Evolutionary conservation across 2,113 vertebrate genomes (phyloP).

Genomic region (Cathartes aura): DNA sequence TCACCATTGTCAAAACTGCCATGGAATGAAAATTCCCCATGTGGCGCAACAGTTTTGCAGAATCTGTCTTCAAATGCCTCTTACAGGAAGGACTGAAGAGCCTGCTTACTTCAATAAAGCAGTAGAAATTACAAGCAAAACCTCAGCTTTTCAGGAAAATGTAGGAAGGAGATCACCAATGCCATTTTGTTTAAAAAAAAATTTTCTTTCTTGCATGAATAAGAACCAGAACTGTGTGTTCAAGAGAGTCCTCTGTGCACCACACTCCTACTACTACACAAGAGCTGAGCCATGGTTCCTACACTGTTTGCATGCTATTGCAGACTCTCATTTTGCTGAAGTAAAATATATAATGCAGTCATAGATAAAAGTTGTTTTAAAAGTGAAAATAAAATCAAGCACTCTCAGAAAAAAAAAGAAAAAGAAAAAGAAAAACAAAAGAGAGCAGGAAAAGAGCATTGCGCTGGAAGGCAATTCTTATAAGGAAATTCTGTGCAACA

Average conservation of each 20-base stretch:
- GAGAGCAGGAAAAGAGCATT: background rate
- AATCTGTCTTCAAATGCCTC: background rate
- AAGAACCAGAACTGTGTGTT: background rate
- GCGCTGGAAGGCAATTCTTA: background rate
- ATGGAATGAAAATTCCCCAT: background rate
- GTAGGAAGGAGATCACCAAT: background rate
- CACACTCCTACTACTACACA: background rate
- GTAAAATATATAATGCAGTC: background rate
- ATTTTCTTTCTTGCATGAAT: background rate
- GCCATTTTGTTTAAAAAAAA: background rate
- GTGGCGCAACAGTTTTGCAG: background rate
- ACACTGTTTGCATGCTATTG: background rate
- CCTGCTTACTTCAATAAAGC: background rate
- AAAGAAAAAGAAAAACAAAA: background rate
- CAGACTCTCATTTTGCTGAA: background rate
- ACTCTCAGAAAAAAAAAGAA: background rate
- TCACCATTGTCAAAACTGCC: background rate
- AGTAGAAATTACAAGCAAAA: background rate
- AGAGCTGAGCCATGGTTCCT: background rate
- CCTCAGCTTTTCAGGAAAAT: background rate
- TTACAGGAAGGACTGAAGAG: background rate
- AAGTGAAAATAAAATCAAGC: background rate
- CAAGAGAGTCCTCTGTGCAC: background rate
- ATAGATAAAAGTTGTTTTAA: background rate
- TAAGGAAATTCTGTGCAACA: background rate